Conservation (phyloP, 2,888 invertebrate genomes). For the Podabrus alpinus region DNA sequence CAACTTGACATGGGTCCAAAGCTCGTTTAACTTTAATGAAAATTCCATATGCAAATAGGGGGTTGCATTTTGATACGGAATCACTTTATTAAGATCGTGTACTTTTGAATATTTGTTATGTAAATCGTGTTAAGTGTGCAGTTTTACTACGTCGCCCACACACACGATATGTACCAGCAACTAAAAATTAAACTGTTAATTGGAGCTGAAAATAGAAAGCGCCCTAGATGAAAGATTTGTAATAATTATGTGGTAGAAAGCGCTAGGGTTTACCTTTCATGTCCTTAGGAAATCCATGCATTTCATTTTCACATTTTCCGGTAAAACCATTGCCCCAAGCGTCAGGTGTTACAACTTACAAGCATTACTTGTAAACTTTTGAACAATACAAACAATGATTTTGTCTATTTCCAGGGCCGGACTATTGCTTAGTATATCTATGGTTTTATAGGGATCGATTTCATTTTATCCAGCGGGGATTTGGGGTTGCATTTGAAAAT, state of each 20-base stretch:
- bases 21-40: constrained; percentile 4
- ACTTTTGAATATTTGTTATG: background rate
- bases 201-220: background rate
- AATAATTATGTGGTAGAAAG: background rate
- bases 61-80: background rate
- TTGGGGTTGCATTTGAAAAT: no score
- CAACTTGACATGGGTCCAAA: constrained; percentile 2
- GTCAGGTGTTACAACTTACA: background rate
- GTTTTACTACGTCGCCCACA: background rate
- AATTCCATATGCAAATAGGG: constrained; percentile 2
- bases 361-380: background rate
- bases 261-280: background rate
- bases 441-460: no score
- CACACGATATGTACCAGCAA: background rate
- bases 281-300: background rate
- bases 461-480: no score
- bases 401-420: no score
- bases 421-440: no score
- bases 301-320: background rate
- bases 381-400: no score
- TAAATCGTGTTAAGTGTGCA: background rate
- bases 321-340: background rate
- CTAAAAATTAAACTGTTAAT: background rate
- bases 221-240: background rate
- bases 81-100: background rate